phyloP scores from a whole-genome alignment of 1,140 invertebrate species.

The Ectropis grisescens region DNA sequence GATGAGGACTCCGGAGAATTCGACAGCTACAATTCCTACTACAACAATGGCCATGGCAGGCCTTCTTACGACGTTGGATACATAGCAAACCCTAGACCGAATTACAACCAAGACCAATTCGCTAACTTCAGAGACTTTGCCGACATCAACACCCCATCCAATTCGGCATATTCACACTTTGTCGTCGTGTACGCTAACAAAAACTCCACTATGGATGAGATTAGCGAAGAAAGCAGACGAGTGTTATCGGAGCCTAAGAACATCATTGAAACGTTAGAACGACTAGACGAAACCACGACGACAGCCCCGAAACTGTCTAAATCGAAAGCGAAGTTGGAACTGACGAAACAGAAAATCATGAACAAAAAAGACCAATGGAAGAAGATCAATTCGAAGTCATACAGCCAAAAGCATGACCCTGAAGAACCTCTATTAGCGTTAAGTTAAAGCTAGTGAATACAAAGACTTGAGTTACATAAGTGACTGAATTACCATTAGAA shows the following conservation, averaged over 20 bases:
- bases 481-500: constrained; percentile 41
- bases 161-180: constrained; percentile 84
- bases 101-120: constrained; percentile 81
- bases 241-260: constrained; percentile 78
- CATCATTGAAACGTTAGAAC: constrained; percentile 83
- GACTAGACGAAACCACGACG: constrained; percentile 73
- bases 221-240: constrained; percentile 53
- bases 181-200: constrained; percentile 86
- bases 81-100: constrained; percentile 69
- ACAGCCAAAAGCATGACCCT: constrained; percentile 47
- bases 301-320: constrained; percentile 75
- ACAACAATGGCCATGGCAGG: constrained; percentile 77
- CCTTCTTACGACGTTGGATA: constrained; percentile 73
- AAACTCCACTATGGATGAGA: constrained; percentile 71
- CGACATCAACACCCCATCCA: constrained; percentile 86
- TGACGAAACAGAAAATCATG: constrained; percentile 44
- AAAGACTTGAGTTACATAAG: constrained; percentile 57
- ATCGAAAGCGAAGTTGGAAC: constrained; percentile 72
- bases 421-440: constrained; percentile 63
- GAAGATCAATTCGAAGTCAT: constrained; percentile 43
- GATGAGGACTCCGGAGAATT: constrained; percentile 56
- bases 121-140: constrained; percentile 91
- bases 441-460: constrained; percentile 54
- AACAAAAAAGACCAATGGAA: constrained; percentile 62
- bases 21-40: constrained; percentile 71